Percentiles rank a stretch among this genome's conserved stretches.
These are phyloP conservation scores for Amiota mariae DNA, from an alignment of 2,888 invertebrate species.

Conservation along the genomic window DNA sequence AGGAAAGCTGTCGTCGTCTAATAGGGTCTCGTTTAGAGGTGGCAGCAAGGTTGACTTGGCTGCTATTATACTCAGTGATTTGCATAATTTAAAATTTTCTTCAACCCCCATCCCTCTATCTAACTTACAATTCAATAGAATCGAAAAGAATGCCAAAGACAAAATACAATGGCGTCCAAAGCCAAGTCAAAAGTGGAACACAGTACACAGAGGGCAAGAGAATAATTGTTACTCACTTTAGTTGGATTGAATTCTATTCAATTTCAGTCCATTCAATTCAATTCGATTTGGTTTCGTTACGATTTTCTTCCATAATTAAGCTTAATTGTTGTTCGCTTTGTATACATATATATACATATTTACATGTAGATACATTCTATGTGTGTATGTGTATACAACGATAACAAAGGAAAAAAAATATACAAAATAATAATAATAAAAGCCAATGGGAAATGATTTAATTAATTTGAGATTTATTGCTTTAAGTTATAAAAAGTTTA, in stretches of 20 bases:
- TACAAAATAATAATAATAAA: background rate
- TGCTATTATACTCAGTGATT: conserved; percentile 47
- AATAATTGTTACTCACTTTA: background rate
- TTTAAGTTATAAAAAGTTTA: conserved; percentile 46
- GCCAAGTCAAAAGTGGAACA: too few relatives aligned
- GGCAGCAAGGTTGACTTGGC: conserved; percentile 10
- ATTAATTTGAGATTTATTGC: conserved; percentile 66
- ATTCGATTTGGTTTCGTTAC: too few relatives aligned
- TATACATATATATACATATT: conserved; percentile 47
- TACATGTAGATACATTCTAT: conserved; percentile 28
- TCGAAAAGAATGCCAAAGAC: background rate
- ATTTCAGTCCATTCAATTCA: too few relatives aligned
- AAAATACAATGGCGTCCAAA: background rate
- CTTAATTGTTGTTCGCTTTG: conserved; percentile 57
- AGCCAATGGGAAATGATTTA: conserved; percentile 45
- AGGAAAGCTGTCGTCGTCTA: too few relatives aligned
- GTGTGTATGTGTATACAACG: background rate
- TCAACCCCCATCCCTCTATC: background rate
- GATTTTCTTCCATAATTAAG: conserved; percentile 61
- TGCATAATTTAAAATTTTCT: conserved; percentile 55
- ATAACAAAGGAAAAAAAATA: background rate
- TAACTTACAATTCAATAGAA: conserved; percentile 44
- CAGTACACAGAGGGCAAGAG: background rate
- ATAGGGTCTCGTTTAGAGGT: too few relatives aligned
- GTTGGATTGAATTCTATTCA: too few relatives aligned